Evolutionary conservation across 2,888 invertebrate species (phyloP), one percentile per base, ranked within the genome.

Genomic region (Trachelus stipa): DNA sequence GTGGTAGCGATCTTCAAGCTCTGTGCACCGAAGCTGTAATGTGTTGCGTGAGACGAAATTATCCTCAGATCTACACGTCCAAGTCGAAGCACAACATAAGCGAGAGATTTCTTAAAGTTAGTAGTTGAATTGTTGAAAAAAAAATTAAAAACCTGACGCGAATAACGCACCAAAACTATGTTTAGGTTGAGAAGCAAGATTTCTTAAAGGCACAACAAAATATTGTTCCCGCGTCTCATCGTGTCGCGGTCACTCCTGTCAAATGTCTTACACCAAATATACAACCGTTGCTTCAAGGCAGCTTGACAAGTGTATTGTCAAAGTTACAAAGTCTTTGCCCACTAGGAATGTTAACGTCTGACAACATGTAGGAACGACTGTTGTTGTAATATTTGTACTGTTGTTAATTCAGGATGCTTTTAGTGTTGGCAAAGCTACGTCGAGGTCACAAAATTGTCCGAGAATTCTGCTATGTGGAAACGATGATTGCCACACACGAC

Each of bases 181-280:
- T 80, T 30, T 79, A 93, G 92, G 92, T 93, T 9, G 92, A 93
- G 82, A 93, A 92, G 86, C 88, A 92, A 78, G 94, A 93, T 87
- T 94, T 93, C 86, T 83, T 93, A 79, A 89, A 92, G 79, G 94
- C 94, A 0, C 94, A 95, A 90, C 92, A 93, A 77, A 92, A 93
- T 76, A 93, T 96, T 80, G 93, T 95, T 34, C 95, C 96, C 4
- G 94, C 96, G 3, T 93, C 95, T 1, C 94, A 94, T 88, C 92
- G 95, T 81, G 92, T 94, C 73, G 90, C 93, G 11, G 91, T 93
- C 69, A 92, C 93, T 31, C 92, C 94, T 68, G 93, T 94, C 3
- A 92, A 93, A 79, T 93, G 93, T 77, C 89, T 95, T 40, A 91
- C 94, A 3, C 85, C 91, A 0, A 91, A 92, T 80, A 88, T 95